These are phyloP conservation scores for Champsocephalus esox DNA, from an alignment of 2,797 vertebrate genomes.

Conservation along the genomic window DNA sequence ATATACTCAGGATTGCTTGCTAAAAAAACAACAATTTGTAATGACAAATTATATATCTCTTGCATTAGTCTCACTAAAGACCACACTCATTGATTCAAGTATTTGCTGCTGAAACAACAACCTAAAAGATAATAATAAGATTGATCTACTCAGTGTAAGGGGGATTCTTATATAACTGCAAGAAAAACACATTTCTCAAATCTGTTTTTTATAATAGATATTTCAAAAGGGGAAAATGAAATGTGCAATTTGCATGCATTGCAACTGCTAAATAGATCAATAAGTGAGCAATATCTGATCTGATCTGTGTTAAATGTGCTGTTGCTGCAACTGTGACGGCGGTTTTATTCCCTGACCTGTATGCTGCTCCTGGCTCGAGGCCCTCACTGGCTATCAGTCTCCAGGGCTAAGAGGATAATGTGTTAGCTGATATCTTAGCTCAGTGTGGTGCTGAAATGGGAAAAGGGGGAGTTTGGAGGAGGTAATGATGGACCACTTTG, in stretches of 20 bases:
- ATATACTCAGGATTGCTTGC: slow-evolving; percentile 18
- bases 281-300: slow-evolving; percentile 59
- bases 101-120: slow-evolving; percentile 14
- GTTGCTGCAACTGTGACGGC: slow-evolving; percentile 68
- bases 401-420: slow-evolving; percentile 89
- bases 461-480: slow-evolving; percentile 78
- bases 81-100: slow-evolving; percentile 9
- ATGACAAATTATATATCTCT: slow-evolving; percentile 17
- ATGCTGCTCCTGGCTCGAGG: slow-evolving; percentile 77
- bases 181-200: slow-evolving; percentile 7
- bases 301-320: slow-evolving; percentile 73
- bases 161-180: slow-evolving; percentile 2
- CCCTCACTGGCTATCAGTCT: slow-evolving; percentile 83
- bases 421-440: slow-evolving; percentile 89
- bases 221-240: background rate
- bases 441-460: slow-evolving; percentile 89
- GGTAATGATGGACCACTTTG: slow-evolving; percentile 86
- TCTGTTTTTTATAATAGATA: background rate
- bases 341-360: slow-evolving; percentile 74
- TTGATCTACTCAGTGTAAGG: background rate
- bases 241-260: background rate
- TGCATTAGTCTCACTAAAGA: background rate
- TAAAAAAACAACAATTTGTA: slow-evolving; percentile 28
- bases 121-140: slow-evolving; percentile 2
- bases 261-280: slow-evolving; percentile 39